Conservation (phyloP, 2,113 vertebrate genomes). For the Sapayoa aenigma region DNA sequence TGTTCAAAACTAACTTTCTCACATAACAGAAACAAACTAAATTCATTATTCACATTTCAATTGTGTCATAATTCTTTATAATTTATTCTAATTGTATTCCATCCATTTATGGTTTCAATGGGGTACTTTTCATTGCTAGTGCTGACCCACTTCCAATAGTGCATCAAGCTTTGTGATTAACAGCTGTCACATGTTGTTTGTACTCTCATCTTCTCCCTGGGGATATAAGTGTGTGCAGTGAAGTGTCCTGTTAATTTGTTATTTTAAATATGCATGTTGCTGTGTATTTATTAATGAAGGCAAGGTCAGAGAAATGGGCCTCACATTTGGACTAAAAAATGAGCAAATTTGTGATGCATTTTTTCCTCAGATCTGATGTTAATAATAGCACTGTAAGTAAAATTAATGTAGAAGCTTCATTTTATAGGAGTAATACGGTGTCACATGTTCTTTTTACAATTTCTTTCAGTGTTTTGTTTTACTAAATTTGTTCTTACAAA, state of each 20-base stretch:
- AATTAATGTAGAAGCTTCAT: background rate
- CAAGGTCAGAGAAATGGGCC: background rate
- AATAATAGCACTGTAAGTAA: background rate
- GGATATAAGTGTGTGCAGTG: conserved; percentile 2
- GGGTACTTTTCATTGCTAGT: background rate
- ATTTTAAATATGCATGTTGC: background rate
- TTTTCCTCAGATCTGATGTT: background rate
- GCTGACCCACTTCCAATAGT: conserved; percentile 17
- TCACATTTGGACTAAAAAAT: background rate
- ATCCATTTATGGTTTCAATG: background rate
- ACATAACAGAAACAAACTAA: background rate
- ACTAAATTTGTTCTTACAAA: background rate
- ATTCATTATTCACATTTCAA: background rate
- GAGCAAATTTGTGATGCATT: background rate
- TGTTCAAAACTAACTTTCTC: background rate
- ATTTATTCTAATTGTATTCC: background rate
- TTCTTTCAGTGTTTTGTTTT: background rate
- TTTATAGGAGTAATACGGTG: background rate
- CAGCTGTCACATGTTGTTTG: conserved; percentile 42
- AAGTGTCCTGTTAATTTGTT: conserved; percentile 4
- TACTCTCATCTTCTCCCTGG: background rate
- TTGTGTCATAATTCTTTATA: background rate
- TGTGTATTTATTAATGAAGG: background rate
- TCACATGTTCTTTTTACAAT: background rate
- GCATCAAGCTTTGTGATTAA: conserved; percentile 42